phyloP scores from a whole-genome alignment of 2,797 vertebrate species.

The Oceanodroma leucorhoa region DNA sequence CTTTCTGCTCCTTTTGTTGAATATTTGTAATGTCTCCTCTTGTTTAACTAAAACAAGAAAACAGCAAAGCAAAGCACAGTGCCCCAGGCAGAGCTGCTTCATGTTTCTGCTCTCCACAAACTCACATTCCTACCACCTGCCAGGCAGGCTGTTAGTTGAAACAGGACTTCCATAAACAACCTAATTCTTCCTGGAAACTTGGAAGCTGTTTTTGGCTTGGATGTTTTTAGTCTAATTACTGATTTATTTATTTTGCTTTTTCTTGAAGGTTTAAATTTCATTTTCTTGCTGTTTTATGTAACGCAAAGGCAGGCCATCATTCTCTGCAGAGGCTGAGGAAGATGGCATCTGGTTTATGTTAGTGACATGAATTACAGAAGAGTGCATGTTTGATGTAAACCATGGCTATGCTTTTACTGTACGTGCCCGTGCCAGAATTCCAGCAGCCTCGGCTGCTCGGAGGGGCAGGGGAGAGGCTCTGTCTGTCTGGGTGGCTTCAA shows the following conservation, averaged over 20 bases:
- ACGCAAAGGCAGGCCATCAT: neutral
- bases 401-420: conserved; percentile 50
- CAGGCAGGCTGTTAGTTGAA: conserved; percentile 63
- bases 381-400: conserved; percentile 57
- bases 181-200: conserved; percentile 69
- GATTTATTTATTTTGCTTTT: conserved; percentile 56
- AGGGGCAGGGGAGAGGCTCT: neutral
- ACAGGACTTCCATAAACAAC: conserved; percentile 66
- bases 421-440: conserved; percentile 45
- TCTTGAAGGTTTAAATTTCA: conserved; percentile 28
- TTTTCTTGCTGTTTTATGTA: conserved; percentile 48
- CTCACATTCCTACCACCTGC: conserved; percentile 67
- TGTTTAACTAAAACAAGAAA: conserved; percentile 28
- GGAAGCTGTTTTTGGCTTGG: conserved; percentile 57
- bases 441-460: neutral
- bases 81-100: conserved; percentile 43
- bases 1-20: neutral
- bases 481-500: conserved; percentile 16
- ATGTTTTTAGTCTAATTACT: conserved; percentile 55
- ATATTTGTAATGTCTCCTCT: neutral
- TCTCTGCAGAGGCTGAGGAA: conserved; percentile 13
- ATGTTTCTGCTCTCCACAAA: conserved; percentile 55
- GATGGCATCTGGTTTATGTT: conserved; percentile 69
- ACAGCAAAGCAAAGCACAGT: conserved; percentile 29
- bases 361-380: conserved; percentile 54